Conservation (phyloP, 2,797 vertebrate species). For the Sandelia bainsii region DNA sequence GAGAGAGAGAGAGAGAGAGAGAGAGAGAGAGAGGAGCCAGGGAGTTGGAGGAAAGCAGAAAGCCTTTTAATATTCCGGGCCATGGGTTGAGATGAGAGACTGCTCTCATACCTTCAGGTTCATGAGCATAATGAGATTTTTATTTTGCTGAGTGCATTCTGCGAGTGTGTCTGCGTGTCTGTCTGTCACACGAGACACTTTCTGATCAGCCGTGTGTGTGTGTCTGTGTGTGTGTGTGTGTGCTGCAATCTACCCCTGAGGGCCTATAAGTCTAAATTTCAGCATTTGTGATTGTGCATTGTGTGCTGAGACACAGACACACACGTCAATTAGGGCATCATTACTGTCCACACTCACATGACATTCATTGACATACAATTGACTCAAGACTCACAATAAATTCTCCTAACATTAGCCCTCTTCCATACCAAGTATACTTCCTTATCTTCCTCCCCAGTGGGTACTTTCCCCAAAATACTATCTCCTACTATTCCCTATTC, state of each 20-base stretch:
- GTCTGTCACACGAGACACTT: conserved; percentile 39
- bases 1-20: conserved; percentile 33
- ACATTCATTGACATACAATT: conserved; percentile 47
- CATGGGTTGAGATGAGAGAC: conserved; percentile 81
- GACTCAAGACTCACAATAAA: conserved; percentile 58
- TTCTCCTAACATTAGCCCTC: conserved; percentile 54
- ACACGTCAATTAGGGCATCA: conserved; percentile 38
- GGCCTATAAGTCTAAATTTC: conserved; percentile 37
- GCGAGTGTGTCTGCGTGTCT: conserved; percentile 28
- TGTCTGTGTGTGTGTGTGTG: conserved; percentile 15
- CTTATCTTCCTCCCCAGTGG: conserved; percentile 38
- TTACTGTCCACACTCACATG: conserved; percentile 38
- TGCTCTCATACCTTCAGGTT: conserved; percentile 84
- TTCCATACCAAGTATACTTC: conserved; percentile 4
- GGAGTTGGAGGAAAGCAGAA: conserved; percentile 51
- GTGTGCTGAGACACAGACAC: conserved; percentile 24
- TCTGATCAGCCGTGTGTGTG: conserved; percentile 49
- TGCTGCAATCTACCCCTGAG: conserved; percentile 18
- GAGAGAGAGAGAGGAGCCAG: conserved; percentile 37
- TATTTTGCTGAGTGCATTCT: conserved; percentile 76
- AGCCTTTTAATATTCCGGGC: conserved; percentile 82
- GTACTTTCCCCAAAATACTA: conserved; percentile 64
- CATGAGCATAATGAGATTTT: conserved; percentile 86
- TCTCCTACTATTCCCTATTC: conserved; percentile 30
- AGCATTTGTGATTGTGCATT: conserved; percentile 36